Evolutionary conservation across 2,888 invertebrate genomes (phyloP).

Genomic region (Mantis religiosa): DNA sequence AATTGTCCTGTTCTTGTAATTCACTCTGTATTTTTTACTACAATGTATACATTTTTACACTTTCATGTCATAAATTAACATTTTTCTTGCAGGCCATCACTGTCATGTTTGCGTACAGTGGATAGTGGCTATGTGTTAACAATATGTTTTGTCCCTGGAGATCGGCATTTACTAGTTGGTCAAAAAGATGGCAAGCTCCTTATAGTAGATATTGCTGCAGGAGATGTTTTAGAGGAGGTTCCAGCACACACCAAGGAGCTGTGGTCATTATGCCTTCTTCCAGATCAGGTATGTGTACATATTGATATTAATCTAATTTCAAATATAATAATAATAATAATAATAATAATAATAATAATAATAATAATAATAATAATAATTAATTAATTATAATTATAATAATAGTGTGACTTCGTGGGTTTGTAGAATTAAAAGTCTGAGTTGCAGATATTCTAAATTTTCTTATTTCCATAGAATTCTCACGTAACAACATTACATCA

Average conservation of each 20-base stretch:
- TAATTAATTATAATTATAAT: too few relatives aligned
- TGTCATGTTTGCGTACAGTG: conserved; percentile 68
- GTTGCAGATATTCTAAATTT: too few relatives aligned
- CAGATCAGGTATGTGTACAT: conserved; percentile 50
- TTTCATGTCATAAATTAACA: background rate
- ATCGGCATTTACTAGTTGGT: conserved; percentile 85
- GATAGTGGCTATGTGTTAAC: conserved; percentile 63
- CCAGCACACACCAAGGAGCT: conserved; percentile 69
- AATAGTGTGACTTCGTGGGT: too few relatives aligned
- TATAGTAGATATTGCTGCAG: conserved; percentile 80
- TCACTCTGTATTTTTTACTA: too few relatives aligned
- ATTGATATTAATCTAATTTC: too few relatives aligned
- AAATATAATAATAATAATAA: too few relatives aligned
- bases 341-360: too few relatives aligned
- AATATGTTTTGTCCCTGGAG: conserved; percentile 80
- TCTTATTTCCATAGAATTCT: too few relatives aligned
- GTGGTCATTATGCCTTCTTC: conserved; percentile 71
- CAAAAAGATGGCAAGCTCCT: conserved; percentile 78
- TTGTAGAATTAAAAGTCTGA: too few relatives aligned
- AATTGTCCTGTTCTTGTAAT: too few relatives aligned
- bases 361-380: too few relatives aligned
- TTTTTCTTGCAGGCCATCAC: conserved; percentile 49
- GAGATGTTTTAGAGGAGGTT: conserved; percentile 74
- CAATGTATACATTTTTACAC: background rate
- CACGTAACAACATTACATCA: too few relatives aligned